Evolutionary conservation across 1,140 invertebrate species (phyloP), one percentile per base, ranked within the genome.

Genomic region (Oppia nitens): DNA sequence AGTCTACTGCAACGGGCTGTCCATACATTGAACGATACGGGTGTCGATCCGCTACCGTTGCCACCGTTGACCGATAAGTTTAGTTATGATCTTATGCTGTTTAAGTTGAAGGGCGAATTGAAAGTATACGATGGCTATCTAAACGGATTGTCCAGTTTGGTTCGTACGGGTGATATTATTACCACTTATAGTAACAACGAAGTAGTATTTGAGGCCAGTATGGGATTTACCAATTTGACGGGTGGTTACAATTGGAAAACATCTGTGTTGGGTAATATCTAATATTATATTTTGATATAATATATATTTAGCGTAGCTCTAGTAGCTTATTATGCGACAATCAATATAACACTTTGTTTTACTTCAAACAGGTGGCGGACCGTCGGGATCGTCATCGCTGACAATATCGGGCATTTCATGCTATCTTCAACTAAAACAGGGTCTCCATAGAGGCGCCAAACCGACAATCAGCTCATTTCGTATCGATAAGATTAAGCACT

Each of bases 191-290:
- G 29, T 1, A 60, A 66, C 24, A 58, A 64, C 25, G 11, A 47
- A 6, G 50, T 65, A 2, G 51, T 55, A 9, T 53, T 66, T 1
- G 65, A 66, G 53, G 64, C 64, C 14, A 55, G 60, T 32, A 53
- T 66, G 14, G 65, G 61, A 20, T 66, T 66, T 6, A 1, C 50
- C 9, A 64, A 66, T 53, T 26, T 66, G n/a, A 66, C 62, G 3
- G 62, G 60, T 0, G 49, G 20, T 14, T 66, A 63, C 49, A 24
- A 51, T 9, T 66, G 65, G 65, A 2, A 9, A 0, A 40, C 58
- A 4, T 21, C 58, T 1, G 3, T 63, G 9, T 12, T 64, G 24
- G 59, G 60, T 17, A 26, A 55, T 53, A 55, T n/a, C 50, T 47
- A 0, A 23, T 24, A 23, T 59, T 59, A 3, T n/a, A 3, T 58